phyloP scores from a whole-genome alignment of 2,888 invertebrate genomes.

The Microdon myrmicae region DNA sequence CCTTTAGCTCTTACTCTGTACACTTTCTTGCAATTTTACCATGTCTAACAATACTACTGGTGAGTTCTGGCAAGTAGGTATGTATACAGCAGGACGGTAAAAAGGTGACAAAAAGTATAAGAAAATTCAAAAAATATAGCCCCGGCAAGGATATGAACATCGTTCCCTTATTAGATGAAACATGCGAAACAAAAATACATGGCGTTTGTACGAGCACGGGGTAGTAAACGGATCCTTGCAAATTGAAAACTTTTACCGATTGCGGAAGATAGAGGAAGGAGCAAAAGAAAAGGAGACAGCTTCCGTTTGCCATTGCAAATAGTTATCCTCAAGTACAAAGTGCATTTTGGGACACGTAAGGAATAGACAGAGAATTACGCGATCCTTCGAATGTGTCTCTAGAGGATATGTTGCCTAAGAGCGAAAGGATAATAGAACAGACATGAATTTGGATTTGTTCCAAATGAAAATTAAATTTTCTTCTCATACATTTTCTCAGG shows the following conservation, averaged over 20 bases:
- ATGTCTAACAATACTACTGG: too few species aligned
- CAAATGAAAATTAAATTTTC: conserved; percentile 49
- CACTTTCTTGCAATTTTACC: too few species aligned
- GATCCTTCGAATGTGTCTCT: conserved; percentile 31
- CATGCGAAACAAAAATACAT: conserved; percentile 43
- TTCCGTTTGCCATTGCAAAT: not conserved
- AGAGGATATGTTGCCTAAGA: conserved; percentile 14
- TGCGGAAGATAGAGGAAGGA: conserved; percentile 11
- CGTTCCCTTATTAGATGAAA: conserved; percentile 41
- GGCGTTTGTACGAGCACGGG: conserved; percentile 25
- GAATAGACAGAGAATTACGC: conserved; percentile 26
- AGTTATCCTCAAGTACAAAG: conserved; percentile 11
- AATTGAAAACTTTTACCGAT: conserved; percentile 41
- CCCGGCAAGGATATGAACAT: conserved; percentile 33
- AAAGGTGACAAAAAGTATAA: not conserved
- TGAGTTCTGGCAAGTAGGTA: not conserved
- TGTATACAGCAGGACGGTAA: not conserved
- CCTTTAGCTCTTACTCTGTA: not conserved
- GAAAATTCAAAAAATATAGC: too few species aligned
- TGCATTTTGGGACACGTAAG: conserved; percentile 35
- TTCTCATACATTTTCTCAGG: conserved; percentile 30
- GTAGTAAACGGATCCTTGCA: conserved; percentile 15
- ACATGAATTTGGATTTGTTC: conserved; percentile 43
- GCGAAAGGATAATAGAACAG: conserved; percentile 20
- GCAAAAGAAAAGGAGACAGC: too few species aligned